These are phyloP conservation scores for Centropus unirufus DNA, from an alignment of 2,113 vertebrate species.

Conservation along the genomic window DNA sequence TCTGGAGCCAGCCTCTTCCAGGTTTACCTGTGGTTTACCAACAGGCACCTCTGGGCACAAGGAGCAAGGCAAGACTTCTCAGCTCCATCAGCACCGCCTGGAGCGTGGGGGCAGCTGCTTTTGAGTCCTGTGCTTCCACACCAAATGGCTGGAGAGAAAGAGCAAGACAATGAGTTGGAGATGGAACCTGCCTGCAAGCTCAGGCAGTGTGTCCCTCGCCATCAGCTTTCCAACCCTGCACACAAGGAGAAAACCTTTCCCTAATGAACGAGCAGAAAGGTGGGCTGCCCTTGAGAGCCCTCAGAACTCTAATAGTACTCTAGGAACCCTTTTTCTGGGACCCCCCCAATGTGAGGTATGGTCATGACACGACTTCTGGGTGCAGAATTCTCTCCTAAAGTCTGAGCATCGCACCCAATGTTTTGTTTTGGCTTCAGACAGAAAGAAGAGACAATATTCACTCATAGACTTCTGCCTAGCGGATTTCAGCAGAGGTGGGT, in stretches of 20 bases:
- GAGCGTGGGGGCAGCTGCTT: neutral
- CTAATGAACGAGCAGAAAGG: fast-evolving
- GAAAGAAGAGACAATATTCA: neutral
- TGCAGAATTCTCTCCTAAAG: too few relatives aligned
- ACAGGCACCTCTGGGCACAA: neutral
- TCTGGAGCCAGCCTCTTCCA: neutral
- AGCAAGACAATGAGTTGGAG: neutral
- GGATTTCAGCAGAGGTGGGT: neutral
- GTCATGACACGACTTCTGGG: neutral
- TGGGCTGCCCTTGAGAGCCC: too few relatives aligned
- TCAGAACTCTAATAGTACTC: neutral
- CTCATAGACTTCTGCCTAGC: fast-evolving
- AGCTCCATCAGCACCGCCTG: neutral
- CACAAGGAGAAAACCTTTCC: neutral
- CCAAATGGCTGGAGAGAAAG: fast-evolving
- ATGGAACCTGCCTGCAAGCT: neutral
- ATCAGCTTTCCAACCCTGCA: neutral
- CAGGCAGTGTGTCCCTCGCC: neutral
- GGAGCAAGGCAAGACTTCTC: neutral
- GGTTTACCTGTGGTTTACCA: neutral
- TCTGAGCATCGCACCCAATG: neutral
- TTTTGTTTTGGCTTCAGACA: neutral
- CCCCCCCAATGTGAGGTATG: fast-evolving
- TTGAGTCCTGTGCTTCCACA: neutral
- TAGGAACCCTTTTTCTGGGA: neutral